phyloP scores from a whole-genome alignment of 1,140 invertebrate species.

The Drosophila arizonae region DNA sequence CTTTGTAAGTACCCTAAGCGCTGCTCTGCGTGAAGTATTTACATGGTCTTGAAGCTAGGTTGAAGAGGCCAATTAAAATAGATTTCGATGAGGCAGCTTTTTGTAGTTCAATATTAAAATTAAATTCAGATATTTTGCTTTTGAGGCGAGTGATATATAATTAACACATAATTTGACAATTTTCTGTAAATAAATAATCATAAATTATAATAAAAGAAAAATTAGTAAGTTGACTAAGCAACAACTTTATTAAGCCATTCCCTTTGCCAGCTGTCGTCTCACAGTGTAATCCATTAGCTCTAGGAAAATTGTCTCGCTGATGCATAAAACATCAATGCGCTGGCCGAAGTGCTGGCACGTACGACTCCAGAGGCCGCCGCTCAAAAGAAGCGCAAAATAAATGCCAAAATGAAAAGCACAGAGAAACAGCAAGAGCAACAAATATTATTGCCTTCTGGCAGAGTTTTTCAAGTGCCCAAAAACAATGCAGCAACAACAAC shows the following conservation, averaged over 20 bases:
- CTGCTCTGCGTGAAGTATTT: too few species aligned
- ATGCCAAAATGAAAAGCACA: constrained; percentile 45
- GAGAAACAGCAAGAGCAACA: constrained; percentile 54
- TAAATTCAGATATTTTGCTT: too few species aligned
- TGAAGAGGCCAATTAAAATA: too few species aligned
- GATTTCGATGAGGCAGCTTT: too few species aligned
- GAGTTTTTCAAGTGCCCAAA: constrained; percentile 64
- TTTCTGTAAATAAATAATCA: too few species aligned
- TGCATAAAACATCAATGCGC: constrained; percentile 78
- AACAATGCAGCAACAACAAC: constrained; percentile 43
- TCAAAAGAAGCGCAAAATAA: constrained; percentile 67
- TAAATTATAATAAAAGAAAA: too few species aligned
- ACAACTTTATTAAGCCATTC: not conserved
- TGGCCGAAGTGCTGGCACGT: constrained; percentile 50
- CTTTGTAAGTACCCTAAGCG: too few species aligned
- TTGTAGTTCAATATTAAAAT: too few species aligned
- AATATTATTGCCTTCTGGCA: constrained; percentile 76
- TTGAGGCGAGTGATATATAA: too few species aligned
- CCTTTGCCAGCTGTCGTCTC: not conserved
- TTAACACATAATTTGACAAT: too few species aligned
- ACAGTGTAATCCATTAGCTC: constrained; percentile 22
- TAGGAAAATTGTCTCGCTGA: constrained; percentile 58
- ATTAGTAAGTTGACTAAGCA: too few species aligned
- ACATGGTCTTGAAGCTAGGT: too few species aligned
- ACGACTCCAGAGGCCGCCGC: constrained; percentile 36